A percentile compares a stretch with the other conserved stretches of the same genome.
phyloP scores from a whole-genome alignment of 2,888 invertebrate species.

The Hemaris fuciformis region DNA sequence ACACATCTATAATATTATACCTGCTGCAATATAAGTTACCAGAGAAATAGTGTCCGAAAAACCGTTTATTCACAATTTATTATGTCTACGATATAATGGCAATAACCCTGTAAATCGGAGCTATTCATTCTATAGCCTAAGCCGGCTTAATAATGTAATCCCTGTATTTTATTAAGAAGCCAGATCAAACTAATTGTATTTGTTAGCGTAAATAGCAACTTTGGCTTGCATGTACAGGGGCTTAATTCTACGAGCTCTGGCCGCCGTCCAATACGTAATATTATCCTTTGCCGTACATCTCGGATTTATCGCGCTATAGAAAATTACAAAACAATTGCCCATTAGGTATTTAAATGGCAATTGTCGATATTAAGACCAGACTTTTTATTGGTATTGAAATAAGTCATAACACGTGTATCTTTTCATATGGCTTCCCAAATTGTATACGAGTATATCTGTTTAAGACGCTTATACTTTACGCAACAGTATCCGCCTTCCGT shows the following conservation, averaged over 20 bases:
- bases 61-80: too few species aligned
- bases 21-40: too few species aligned
- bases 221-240: neutral
- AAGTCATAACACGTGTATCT: too few species aligned
- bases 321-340: neutral
- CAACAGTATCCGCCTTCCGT: too few species aligned
- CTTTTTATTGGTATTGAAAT: too few species aligned
- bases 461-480: too few species aligned
- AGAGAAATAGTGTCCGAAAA: too few species aligned
- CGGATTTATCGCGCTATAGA: neutral
- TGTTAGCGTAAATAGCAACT: neutral
- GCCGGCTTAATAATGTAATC: neutral
- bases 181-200: neutral
- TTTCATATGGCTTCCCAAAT: too few species aligned
- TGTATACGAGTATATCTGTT: too few species aligned
- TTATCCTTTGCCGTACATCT: neutral
- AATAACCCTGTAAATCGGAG: neutral
- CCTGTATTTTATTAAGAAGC: neutral
- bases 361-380: neutral
- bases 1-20: too few species aligned
- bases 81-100: too few species aligned
- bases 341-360: neutral
- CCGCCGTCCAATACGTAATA: neutral
- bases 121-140: neutral
- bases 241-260: neutral